Percentiles rank a stretch among this genome's conserved stretches.
Evolutionary conservation across 2,888 invertebrate genomes (phyloP).

Genomic region (Didymodactylos carnosus): DNA sequence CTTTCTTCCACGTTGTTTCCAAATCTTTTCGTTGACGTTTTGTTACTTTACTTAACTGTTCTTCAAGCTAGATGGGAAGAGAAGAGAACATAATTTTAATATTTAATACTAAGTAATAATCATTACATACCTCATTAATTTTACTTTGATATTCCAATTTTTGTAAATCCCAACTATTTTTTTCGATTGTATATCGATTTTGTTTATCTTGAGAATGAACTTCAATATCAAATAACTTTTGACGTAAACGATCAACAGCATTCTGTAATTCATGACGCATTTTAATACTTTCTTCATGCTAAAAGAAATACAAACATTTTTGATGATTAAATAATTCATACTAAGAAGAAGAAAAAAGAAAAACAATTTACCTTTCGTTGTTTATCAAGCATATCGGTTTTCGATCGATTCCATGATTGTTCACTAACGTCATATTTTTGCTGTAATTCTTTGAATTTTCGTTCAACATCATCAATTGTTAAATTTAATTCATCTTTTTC

Average conservation of each 20-base stretch:
- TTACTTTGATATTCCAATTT: not conserved
- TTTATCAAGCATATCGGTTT: not conserved
- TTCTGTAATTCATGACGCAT: slow-evolving; percentile 9
- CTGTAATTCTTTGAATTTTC: not conserved
- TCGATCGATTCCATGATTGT: not conserved
- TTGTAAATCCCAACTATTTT: slow-evolving; percentile 12
- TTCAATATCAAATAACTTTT: slow-evolving; percentile 9
- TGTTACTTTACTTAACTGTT: slow-evolving; percentile 9
- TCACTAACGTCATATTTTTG: not conserved
- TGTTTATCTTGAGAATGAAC: slow-evolving; percentile 8
- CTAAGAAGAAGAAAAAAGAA: not conserved
- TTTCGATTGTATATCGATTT: slow-evolving; percentile 11
- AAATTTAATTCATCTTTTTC: not conserved
- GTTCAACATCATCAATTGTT: not conserved
- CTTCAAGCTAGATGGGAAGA: slow-evolving; percentile 5
- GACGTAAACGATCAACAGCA: slow-evolving; percentile 12
- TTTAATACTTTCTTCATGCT: slow-evolving; percentile 14
- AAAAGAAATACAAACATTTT: not conserved
- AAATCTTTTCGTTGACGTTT: slow-evolving; percentile 13
- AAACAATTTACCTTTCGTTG: not conserved
- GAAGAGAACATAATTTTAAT: not conserved
- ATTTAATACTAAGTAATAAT: too few relatives aligned
- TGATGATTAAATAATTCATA: not conserved
- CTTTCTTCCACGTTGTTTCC: slow-evolving; percentile 10
- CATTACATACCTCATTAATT: slow-evolving; percentile 8